phyloP scores from a whole-genome alignment of 2,113 vertebrate species.

The Clarias batrachus region DNA sequence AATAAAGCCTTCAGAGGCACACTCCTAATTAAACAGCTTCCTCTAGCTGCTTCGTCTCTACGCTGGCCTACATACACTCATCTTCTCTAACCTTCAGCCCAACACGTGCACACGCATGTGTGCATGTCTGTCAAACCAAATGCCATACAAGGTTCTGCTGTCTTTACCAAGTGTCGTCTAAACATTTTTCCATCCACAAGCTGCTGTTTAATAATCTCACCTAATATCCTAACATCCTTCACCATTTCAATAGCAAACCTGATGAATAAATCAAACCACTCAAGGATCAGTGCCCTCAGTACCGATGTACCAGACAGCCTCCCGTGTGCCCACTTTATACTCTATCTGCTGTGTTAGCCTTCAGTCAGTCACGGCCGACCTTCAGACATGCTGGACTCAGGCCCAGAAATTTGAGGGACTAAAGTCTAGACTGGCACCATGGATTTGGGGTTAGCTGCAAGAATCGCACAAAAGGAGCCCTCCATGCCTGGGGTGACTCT shows the following conservation, averaged over 20 bases:
- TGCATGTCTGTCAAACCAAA: conserved; percentile 22
- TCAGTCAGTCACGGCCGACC: conserved; percentile 19
- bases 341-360: conserved; percentile 32
- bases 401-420: conserved; percentile 28
- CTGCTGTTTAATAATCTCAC: neutral
- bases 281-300: neutral
- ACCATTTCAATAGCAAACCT: neutral
- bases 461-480: conserved; percentile 9
- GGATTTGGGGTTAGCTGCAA: conserved; percentile 25
- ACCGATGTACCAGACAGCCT: conserved; percentile 4
- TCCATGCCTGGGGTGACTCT: conserved; percentile 58
- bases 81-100: conserved; percentile 48
- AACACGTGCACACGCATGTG: conserved; percentile 17
- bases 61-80: conserved; percentile 74
- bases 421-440: conserved; percentile 21
- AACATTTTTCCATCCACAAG: neutral
- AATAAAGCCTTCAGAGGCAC: conserved; percentile 72
- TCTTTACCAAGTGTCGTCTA: neutral
- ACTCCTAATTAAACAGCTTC: conserved; percentile 80
- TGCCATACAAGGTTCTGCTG: neutral
- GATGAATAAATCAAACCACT: neutral
- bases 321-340: conserved; percentile 38
- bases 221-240: neutral
- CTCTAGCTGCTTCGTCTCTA: conserved; percentile 74
- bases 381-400: conserved; percentile 30